Base-by-base conservation (phyloP, 2,888 invertebrate genomes). In the Cheilosia pagana region DNA sequence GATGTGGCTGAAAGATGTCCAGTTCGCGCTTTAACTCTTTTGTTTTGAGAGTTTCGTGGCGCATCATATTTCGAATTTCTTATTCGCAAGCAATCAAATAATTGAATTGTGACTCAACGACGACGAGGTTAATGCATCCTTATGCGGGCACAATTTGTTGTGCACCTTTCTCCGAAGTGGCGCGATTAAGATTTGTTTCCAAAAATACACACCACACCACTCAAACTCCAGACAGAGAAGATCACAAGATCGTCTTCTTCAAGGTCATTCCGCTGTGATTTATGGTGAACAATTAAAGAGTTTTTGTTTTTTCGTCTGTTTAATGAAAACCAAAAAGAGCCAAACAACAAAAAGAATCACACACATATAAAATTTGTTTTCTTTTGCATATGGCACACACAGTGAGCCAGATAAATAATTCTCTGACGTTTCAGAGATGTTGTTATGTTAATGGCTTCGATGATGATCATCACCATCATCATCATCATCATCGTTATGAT, bases 221-320 rank as follows among this genome's bases (percentile, higher is more conserved):
- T 62, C 55, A 68, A 35, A 21, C 25, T 14, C 14, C 21, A 50
- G 23, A 50, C 23, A 3, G 12, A 53, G 52, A 43, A 55, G 45
- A 63, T 60, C 75, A 53, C 45, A 43, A 55, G 45, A 63, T 60
- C 75, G 43, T 81, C 50, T 57, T 67, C 71, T 23, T 81, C 85
- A 85, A 85, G 85, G 85, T 85, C 85, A 81, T 76, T 76, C 25
- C 12, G 60, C 59, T 41, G 81, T 85, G 81, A 85, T 76, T 81
- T 85, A 85, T 85, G 75, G 39, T 59, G 59, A 79, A 75, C 67
- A 65, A 23, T 70, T 83, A 68, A 83, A 78, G 59, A 75, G 57
- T 57, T 28, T 52, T 60, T 35, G 52, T 41, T 57, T 39, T 50
- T 53, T 45, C 50, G 23, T 52, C 43, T 45, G 43, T 41, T 50